Evolutionary conservation across 2,113 vertebrate species (phyloP).

Genomic region (Sorex fumeus): DNA sequence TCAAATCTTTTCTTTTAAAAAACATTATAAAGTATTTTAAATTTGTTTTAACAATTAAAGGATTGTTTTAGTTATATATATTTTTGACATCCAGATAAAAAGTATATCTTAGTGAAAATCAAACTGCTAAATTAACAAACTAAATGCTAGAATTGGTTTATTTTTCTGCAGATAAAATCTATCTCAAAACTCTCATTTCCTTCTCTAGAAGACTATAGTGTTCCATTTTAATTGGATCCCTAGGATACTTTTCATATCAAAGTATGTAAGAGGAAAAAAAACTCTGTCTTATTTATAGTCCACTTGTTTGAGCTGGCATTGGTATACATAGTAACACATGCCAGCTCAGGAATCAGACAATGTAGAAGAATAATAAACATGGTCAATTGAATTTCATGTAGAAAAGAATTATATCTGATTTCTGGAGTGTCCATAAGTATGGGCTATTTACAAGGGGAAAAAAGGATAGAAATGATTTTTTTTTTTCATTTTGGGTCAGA

Average conservation of each 20-base stretch:
- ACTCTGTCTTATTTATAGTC: neutral
- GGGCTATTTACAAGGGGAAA: neutral
- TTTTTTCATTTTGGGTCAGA: too few species aligned
- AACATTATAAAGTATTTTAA: conserved; percentile 8
- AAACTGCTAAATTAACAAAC: neutral
- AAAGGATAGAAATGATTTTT: neutral
- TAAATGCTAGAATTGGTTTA: conserved; percentile 23
- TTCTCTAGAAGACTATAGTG: neutral
- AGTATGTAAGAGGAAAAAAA: neutral
- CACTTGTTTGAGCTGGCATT: neutral
- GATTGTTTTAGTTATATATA: neutral
- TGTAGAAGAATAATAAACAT: neutral
- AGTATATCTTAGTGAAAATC: neutral
- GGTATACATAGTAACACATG: neutral
- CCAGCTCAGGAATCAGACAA: too few species aligned
- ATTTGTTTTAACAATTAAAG: conserved; percentile 33
- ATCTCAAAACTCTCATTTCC: neutral
- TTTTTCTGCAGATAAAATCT: neutral
- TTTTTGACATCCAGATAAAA: neutral
- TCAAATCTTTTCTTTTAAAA: neutral
- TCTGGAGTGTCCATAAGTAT: neutral
- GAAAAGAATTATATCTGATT: neutral
- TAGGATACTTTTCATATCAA: neutral
- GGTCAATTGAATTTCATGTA: neutral
- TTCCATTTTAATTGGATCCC: neutral